A percentile compares a stretch with the other conserved stretches of the same genome.
Evolutionary conservation across 2,888 invertebrate species (phyloP).

Genomic region (Hirtodrosophila alboralis): DNA sequence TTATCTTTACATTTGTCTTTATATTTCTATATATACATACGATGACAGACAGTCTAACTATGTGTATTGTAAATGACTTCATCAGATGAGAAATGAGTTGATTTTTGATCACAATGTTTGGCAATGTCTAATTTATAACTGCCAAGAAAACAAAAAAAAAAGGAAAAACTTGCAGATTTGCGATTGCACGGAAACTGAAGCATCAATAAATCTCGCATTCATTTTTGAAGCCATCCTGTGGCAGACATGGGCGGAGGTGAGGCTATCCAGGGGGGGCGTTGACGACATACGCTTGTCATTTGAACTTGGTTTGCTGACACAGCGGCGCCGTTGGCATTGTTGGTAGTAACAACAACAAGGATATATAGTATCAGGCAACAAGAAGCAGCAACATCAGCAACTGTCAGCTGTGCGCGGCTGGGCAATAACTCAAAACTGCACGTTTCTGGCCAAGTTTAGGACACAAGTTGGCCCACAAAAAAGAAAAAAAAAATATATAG

Average conservation of each 20-base stretch:
- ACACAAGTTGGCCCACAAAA: conserved; percentile 29
- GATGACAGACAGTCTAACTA: conserved; percentile 19
- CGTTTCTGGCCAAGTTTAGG: conserved; percentile 20
- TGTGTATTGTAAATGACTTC: conserved; percentile 30
- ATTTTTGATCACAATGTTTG: conserved; percentile 24
- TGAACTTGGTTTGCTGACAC: conserved; percentile 49
- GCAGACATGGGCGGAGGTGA: too few species aligned
- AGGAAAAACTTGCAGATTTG: conserved; percentile 37
- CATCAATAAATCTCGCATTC: conserved; percentile 70
- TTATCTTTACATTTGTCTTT: too few species aligned
- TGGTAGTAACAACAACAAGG: conserved; percentile 14
- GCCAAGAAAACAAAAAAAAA: conserved; percentile 32
- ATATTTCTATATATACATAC: conserved; percentile 16
- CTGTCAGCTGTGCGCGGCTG: conserved; percentile 52
- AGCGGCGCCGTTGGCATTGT: conserved; percentile 26
- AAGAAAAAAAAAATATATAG: too few species aligned
- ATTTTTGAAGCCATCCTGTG: conserved; percentile 46
- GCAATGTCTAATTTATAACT: conserved; percentile 65
- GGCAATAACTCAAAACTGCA: conserved; percentile 66
- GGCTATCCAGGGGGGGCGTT: conserved; percentile 27
- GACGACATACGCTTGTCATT: conserved; percentile 41
- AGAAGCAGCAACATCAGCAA: conserved; percentile 27
- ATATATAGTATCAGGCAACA: too few species aligned
- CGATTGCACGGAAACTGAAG: conserved; percentile 35
- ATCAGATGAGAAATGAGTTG: conserved; percentile 55